A percentile compares a stretch with the other conserved stretches of the same genome.
Conservation (phyloP, 2,888 invertebrate genomes). For the Drosophila nr. perissopoda region DNA sequence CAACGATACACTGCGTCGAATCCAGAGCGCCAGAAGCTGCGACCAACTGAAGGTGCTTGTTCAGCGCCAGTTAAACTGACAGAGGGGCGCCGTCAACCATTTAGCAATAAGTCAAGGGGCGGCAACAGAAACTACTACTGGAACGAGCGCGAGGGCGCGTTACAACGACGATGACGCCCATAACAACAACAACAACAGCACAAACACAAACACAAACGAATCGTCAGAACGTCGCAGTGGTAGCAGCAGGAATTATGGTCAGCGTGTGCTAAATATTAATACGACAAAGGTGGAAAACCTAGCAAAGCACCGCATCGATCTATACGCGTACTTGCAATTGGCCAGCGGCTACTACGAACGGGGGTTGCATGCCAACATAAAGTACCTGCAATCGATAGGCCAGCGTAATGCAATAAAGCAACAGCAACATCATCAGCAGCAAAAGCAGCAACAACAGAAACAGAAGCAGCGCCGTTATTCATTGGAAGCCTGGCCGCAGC, state of each 20-base stretch:
- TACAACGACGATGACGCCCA: conserved; percentile 14
- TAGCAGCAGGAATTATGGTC: conserved; percentile 58
- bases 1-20: conserved; percentile 78
- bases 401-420: conserved; percentile 73
- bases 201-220: conserved; percentile 30
- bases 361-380: conserved; percentile 82
- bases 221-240: conserved; percentile 5
- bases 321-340: conserved; percentile 74
- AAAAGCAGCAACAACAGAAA: conserved; percentile 23
- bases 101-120: conserved; percentile 3
- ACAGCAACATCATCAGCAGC: conserved; percentile 18
- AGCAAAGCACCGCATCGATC: conserved; percentile 65
- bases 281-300: conserved; percentile 57
- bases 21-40: conserved; percentile 71
- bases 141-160: conserved; percentile 28
- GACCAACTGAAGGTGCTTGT: conserved; percentile 70
- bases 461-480: conserved; percentile 34
- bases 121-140: neutral
- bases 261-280: conserved; percentile 68
- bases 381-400: conserved; percentile 83
- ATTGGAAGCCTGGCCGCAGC: conserved; percentile 39
- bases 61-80: conserved; percentile 61
- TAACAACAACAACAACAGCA: conserved; percentile 7
- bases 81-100: conserved; percentile 5
- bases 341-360: conserved; percentile 83